Evolutionary conservation across 2,797 vertebrate species (phyloP).

Genomic region (Pseudochaenichthys georgianus): DNA sequence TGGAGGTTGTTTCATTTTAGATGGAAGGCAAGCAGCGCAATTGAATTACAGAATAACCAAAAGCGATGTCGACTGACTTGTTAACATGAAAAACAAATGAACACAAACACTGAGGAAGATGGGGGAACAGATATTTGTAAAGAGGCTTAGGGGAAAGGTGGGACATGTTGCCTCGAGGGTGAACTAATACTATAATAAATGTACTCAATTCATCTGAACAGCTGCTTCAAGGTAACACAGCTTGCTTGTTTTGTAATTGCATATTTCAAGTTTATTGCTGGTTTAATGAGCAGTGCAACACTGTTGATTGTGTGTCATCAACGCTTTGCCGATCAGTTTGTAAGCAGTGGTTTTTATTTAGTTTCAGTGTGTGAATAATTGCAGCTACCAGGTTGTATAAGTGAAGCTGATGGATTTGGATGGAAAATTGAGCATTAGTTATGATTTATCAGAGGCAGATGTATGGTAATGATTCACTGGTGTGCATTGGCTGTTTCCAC

Average conservation of each 20-base stretch:
- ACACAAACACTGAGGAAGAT: background rate
- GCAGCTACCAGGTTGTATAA: background rate
- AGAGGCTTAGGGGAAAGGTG: background rate
- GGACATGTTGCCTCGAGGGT: background rate
- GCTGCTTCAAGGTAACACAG: constrained; percentile 17
- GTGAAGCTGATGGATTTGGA: constrained; percentile 5
- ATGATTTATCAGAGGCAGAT: constrained; percentile 18
- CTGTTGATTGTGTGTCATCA: constrained; percentile 7
- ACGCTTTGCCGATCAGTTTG: constrained; percentile 13
- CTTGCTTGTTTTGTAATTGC: constrained; percentile 9
- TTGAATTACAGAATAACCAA: background rate
- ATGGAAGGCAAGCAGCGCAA: background rate
- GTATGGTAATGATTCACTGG: constrained; percentile 15
- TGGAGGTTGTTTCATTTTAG: background rate
- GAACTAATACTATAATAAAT: background rate
- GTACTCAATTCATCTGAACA: background rate
- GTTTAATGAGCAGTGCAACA: constrained; percentile 29
- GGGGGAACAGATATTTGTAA: background rate
- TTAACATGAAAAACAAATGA: background rate
- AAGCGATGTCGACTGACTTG: background rate
- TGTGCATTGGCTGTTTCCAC: background rate
- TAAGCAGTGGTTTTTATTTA: background rate
- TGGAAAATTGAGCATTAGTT: constrained; percentile 15
- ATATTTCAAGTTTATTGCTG: constrained; percentile 22
- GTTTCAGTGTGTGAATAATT: background rate